Evolutionary conservation across 2,113 vertebrate species (phyloP).

Genomic region (Nothoprocta pentlandii): DNA sequence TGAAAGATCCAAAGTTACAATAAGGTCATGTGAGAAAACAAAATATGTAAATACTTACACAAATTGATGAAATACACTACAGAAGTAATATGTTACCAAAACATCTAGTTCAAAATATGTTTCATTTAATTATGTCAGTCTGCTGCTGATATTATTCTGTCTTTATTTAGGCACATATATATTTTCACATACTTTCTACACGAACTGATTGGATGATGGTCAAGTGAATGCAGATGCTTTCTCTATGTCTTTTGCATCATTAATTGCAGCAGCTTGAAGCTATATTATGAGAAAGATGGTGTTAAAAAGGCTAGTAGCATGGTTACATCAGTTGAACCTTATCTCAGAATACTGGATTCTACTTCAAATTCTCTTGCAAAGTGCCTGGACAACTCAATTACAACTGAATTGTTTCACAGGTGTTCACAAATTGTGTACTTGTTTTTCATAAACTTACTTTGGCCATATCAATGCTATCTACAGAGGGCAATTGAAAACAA

Average conservation of each 20-base stretch:
- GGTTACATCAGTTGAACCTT: background rate
- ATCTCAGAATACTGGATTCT: background rate
- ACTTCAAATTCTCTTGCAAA: background rate
- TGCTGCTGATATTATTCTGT: background rate
- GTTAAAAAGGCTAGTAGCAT: background rate
- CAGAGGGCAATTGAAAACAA: background rate
- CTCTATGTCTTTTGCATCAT: background rate
- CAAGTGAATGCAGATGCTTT: background rate
- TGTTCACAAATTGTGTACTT: background rate
- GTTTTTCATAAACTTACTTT: background rate
- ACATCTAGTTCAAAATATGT: background rate
- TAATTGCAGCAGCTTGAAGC: background rate
- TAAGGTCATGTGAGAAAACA: background rate
- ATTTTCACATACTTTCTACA: background rate
- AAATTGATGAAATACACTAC: fast-evolving
- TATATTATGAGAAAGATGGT: background rate
- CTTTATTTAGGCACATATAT: background rate
- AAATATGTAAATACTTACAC: background rate
- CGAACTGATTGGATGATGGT: background rate
- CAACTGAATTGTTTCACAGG: background rate
- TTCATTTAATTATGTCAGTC: background rate
- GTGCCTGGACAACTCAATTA: background rate
- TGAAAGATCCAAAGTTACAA: background rate
- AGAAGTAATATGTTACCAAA: background rate
- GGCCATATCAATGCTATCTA: background rate